phyloP scores from a whole-genome alignment of 2,113 vertebrate genomes.

The Pongo pygmaeus region DNA sequence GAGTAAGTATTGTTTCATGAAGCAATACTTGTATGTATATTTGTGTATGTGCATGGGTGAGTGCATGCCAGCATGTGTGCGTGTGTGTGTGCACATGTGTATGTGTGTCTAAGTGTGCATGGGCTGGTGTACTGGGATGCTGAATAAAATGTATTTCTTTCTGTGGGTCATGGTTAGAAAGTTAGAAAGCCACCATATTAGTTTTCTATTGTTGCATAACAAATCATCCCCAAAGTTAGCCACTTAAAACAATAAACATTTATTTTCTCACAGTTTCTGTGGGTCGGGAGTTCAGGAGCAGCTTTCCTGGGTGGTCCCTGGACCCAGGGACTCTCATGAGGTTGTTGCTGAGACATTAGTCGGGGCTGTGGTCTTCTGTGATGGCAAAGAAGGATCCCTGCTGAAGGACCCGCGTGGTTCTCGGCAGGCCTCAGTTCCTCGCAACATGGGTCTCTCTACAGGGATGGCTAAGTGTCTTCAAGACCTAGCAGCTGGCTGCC shows the following conservation, averaged over 20 bases:
- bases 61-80: too few species aligned
- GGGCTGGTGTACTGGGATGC: background rate
- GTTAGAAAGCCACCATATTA: background rate
- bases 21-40: too few species aligned
- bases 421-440: background rate
- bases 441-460: background rate
- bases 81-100: background rate
- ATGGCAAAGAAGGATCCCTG: fast-evolving
- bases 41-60: too few species aligned
- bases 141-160: background rate
- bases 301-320: background rate
- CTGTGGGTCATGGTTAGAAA: background rate
- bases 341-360: background rate
- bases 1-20: background rate
- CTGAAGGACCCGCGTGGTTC: fast-evolving
- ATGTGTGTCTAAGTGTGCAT: fast-evolving
- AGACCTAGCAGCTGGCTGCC: background rate
- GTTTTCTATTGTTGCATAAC: background rate
- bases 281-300: background rate
- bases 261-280: background rate
- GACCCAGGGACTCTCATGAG: background rate
- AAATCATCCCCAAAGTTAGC: background rate
- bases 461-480: background rate
- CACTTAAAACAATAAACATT: background rate
- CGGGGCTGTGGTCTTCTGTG: background rate